Percentiles rank a stretch among this genome's conserved stretches.
phyloP scores from a whole-genome alignment of 1,140 invertebrate species.

The Neotoxoptera formosana region DNA sequence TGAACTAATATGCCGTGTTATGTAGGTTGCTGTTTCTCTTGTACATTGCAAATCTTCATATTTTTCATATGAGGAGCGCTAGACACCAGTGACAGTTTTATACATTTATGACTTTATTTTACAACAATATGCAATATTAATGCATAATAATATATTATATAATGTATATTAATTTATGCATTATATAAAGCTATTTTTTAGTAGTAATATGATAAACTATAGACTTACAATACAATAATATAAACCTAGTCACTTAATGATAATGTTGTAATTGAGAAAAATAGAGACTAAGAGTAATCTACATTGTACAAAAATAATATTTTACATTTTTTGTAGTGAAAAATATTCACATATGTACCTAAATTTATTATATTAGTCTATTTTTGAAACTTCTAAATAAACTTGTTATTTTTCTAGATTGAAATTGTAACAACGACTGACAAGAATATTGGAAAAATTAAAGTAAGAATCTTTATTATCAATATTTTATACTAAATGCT shows the following conservation, averaged over 20 bases:
- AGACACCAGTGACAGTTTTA: neutral
- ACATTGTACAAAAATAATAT: neutral
- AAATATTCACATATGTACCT: neutral
- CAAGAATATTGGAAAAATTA: conserved; percentile 57
- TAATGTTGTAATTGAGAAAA: neutral
- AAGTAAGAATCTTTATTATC: conserved; percentile 52
- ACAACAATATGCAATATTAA: neutral
- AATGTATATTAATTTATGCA: too few species aligned
- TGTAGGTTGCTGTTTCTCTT: neutral
- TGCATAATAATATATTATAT: too few species aligned
- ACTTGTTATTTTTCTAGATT: conserved; percentile 56
- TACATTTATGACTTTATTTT: neutral
- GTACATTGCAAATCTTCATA: neutral
- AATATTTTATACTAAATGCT: neutral
- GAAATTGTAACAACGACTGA: conserved; percentile 58
- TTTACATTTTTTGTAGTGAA: neutral
- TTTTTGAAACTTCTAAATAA: neutral
- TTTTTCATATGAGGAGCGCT: neutral
- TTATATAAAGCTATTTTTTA: neutral
- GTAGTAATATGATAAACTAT: neutral
- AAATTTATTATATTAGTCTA: neutral
- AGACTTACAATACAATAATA: neutral
- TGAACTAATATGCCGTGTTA: too few species aligned
- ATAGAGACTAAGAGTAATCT: neutral
- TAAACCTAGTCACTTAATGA: neutral